Evolutionary conservation across 2,888 invertebrate species (phyloP), one percentile per base, ranked within the genome.

Genomic region (Cheilosia impressa): DNA sequence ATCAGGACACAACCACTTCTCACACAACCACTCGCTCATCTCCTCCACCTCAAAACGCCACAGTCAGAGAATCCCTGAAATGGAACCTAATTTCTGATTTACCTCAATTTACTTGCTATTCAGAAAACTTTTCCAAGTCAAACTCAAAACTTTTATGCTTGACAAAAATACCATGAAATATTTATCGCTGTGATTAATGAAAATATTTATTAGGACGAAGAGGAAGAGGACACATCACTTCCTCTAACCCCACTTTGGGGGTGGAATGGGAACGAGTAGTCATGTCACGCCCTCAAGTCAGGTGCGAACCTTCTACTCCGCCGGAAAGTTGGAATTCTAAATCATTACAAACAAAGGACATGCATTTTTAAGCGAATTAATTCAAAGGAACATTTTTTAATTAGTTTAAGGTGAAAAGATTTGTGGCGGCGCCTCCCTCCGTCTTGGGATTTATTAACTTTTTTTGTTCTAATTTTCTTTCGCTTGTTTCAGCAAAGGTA

Each of bases 351-450:
- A 85, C 87, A 77, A 87, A 84, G 82, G 84, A 80, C 84, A 76
- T 84, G 87, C 77, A 87, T 81, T 87, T 85, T 83, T 87, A 66
- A 79, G 73, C 57, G 78, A 87, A 81, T 87, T 85, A 88, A 87
- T 88, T 81, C 87, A 81, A 85, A 73, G 87, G 73, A 87, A 87
- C 87, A 77, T 82, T 90, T 90, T 90, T 90, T 91, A 91, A 91
- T 91, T 91, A 91, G 90, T 90, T 90, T 87, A 88, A 88, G 89
- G 89, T 88, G 83, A 87, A 87, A 88, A 89, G 89, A 90, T 90
- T 90, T 91, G 91, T 89, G 90, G 87, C 77, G 31, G 31, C 31
- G 31, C 2, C 45, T 9, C 10, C 31, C 5, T 17, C n/a, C 34
- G 31, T 77, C 81, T 87, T 73, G 87, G 87, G 89, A 89, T 90